Evolutionary conservation across 2,888 invertebrate species (phyloP).

Genomic region (Tortrix viridana): DNA sequence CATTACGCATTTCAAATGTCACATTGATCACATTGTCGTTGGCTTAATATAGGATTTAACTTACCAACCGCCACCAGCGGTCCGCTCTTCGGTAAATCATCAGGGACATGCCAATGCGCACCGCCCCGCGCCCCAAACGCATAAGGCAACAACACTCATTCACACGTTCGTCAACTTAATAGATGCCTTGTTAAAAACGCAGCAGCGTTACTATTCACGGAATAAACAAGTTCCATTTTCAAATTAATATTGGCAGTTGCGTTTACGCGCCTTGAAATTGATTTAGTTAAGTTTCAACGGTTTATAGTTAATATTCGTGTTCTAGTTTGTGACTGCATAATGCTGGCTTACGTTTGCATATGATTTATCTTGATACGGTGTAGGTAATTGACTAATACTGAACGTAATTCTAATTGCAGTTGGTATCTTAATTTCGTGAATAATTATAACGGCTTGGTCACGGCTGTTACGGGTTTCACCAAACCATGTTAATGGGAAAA

Average conservation of each 20-base stretch:
- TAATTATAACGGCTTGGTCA: conserved; percentile 22
- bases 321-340: conserved; percentile 63
- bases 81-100: conserved; percentile 66
- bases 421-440: conserved; percentile 33
- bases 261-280: conserved; percentile 60
- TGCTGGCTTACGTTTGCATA: conserved; percentile 61
- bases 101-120: conserved; percentile 73
- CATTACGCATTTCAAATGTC: conserved; percentile 28
- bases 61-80: conserved; percentile 39
- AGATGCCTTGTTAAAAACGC: conserved; percentile 80
- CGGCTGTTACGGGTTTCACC: neutral
- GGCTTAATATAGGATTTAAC: conserved; percentile 22
- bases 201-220: conserved; percentile 46
- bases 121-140: conserved; percentile 58
- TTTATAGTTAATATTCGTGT: conserved; percentile 51
- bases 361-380: conserved; percentile 65
- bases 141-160: conserved; percentile 82
- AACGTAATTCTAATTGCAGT: conserved; percentile 47
- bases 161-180: conserved; percentile 81
- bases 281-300: conserved; percentile 49
- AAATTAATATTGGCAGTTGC: conserved; percentile 68
- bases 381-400: conserved; percentile 61
- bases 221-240: conserved; percentile 57
- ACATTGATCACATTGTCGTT: conserved; percentile 35
- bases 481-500: neutral